These are phyloP conservation scores for Parauchenoglanis ngamensis DNA, from an alignment of 2,797 vertebrate species.

Conservation along the genomic window DNA sequence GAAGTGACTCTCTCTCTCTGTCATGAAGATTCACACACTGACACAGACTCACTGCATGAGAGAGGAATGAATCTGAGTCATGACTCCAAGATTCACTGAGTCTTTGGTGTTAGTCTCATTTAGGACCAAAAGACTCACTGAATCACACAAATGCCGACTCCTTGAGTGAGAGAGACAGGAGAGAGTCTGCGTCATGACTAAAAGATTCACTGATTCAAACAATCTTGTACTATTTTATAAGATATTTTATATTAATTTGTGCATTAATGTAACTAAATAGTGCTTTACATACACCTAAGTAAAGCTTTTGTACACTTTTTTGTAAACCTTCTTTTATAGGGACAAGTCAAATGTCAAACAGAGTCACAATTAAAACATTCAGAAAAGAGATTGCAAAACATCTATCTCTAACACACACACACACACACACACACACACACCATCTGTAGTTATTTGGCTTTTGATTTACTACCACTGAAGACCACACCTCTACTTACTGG, in stretches of 20 bases:
- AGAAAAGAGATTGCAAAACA: neutral
- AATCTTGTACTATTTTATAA: neutral
- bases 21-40: too few relatives aligned
- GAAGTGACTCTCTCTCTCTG: too few relatives aligned
- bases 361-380: too few relatives aligned
- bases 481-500: neutral
- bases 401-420: too few relatives aligned
- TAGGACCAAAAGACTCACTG: neutral
- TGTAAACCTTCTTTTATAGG: too few relatives aligned
- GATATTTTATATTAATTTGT: neutral
- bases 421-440: conserved; percentile 18
- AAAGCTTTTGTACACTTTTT: too few relatives aligned
- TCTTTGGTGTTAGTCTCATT: neutral
- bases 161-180: neutral
- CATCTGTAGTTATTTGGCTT: neutral
- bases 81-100: too few relatives aligned
- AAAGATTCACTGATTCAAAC: neutral
- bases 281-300: neutral
- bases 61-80: neutral
- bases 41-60: neutral
- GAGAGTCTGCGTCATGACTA: neutral
- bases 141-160: neutral
- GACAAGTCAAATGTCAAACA: too few relatives aligned
- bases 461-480: conserved; percentile 6
- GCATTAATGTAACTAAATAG: neutral